Percentiles rank a stretch among this genome's conserved stretches.
Conservation (phyloP, 2,888 invertebrate genomes). For the Meiosimyza platycephala region DNA sequence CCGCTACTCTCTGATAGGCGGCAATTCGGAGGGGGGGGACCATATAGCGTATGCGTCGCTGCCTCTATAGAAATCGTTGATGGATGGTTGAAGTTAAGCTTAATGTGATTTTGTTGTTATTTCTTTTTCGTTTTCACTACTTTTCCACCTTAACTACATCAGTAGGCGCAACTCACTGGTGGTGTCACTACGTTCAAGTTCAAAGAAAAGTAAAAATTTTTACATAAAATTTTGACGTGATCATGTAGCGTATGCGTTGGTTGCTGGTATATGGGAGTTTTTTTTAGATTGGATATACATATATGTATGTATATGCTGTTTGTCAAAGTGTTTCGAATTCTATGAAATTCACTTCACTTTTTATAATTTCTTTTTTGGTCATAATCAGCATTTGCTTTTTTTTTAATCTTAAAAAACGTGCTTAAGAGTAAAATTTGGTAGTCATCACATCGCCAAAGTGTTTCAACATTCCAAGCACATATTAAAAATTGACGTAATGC, state of each 20-base stretch:
- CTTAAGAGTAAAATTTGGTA: constrained; percentile 38
- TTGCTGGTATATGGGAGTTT: not conserved
- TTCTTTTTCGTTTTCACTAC: not conserved
- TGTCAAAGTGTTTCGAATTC: not conserved
- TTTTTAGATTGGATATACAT: not conserved
- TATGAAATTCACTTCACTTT: no score
- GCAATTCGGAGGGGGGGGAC: not conserved
- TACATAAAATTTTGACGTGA: no score
- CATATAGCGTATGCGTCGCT: not conserved
- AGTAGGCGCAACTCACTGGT: no score
- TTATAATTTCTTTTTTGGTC: no score
- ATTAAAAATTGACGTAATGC: no score
- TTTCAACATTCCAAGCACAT: no score
- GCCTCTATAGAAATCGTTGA: not conserved
- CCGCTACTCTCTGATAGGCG: not conserved
- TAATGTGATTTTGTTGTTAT: not conserved
- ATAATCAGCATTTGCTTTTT: no score
- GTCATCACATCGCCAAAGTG: no score
- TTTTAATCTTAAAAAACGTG: constrained; percentile 32
- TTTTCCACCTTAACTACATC: constrained; percentile 1
- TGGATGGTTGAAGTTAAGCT: not conserved
- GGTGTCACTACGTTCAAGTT: no score
- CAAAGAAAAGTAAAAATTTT: no score
- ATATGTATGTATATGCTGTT: constrained; percentile 7
- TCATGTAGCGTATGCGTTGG: no score